Base-by-base conservation (phyloP, 2,797 vertebrate species). In the Microctenopoma lineatum region DNA sequence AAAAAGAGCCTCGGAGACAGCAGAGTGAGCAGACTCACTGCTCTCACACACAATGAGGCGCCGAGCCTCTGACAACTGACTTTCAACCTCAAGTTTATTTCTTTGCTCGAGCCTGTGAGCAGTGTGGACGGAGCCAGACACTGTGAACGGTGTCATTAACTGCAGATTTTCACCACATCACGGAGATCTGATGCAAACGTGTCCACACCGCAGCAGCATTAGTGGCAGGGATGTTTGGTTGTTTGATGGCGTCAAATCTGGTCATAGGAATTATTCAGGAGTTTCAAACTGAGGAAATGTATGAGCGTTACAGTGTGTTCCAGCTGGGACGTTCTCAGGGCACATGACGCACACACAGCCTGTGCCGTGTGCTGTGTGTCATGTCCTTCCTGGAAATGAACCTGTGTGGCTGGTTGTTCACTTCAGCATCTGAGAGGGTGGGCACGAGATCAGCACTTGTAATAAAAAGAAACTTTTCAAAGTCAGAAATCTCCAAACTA, bases 31-130 rank as follows among this genome's bases (percentile, higher is more conserved):
- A 38, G 66, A 41, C 70, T 26, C 78, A 13, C 73, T 59, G 80
- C 81, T 79, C 84, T 62, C 82, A 71, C 16, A 68, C 82, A 79
- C 85, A 85, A 51, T 81, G 87, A 86, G 75, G 70, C 73, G 53
- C 3, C 25, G 57, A 72, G 60, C 44, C 34, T 68, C 55, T 76
- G 72, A 66, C 78, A 63, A 14, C 60, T 62, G 65, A 81, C 77
- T 85, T 84, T 86, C 79, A 34, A 83, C 67, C 71, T 81, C 34
- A 85, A 83, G 66, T 86, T 88, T 60, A 42, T 64, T 58, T 46
- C 61, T 21, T 18, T n/a, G 64, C 58, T 80, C 75, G 47, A 80
- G 72, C 66, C 73, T 34, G 53, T 4, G 63, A 79, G 63, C 56
- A 38, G n/a, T 1, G 29, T 27, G 25, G 7, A 38, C 44, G 7